Conservation (phyloP, 1,140 invertebrate species). For the Ericerus pela region DNA sequence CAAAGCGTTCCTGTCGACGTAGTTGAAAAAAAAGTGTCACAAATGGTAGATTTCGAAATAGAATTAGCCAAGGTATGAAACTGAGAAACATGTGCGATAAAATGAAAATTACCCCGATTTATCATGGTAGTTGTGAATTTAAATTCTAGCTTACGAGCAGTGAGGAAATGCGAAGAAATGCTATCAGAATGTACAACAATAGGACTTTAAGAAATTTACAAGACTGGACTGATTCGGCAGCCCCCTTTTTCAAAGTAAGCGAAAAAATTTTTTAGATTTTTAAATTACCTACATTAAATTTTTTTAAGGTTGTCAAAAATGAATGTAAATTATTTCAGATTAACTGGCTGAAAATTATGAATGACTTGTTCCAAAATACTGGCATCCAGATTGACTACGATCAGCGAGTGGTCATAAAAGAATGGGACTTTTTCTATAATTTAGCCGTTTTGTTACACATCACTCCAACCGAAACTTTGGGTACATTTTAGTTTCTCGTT, state of each 20-base stretch:
- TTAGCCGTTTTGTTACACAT: constrained; percentile 21
- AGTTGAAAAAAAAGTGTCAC: constrained; percentile 32
- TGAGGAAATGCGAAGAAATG: constrained; percentile 35
- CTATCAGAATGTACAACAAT: constrained; percentile 38
- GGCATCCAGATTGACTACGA: constrained; percentile 19
- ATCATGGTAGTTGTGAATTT: no score
- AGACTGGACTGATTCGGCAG: constrained; percentile 26
- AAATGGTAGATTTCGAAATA: constrained; percentile 42
- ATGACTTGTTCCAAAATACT: constrained; percentile 20
- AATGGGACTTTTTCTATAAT: constrained; percentile 26
- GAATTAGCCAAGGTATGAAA: constrained; percentile 39
- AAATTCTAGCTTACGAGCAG: constrained; percentile 35
- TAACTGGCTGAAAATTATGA: constrained; percentile 24
- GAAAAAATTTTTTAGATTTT: no score
- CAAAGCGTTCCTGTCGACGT: constrained; percentile 16
- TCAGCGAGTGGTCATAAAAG: constrained; percentile 26
- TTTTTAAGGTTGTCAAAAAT: neutral
- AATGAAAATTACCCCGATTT: no score
- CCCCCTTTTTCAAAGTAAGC: no score
- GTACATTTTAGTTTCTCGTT: constrained; percentile 17
- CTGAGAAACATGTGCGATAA: neutral
- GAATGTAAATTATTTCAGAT: constrained; percentile 20
- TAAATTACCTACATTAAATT: no score
- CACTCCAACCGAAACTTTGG: constrained; percentile 23
- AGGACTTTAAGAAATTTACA: constrained; percentile 36